A percentile compares a stretch with the other conserved stretches of the same genome.
Evolutionary conservation across 2,888 invertebrate genomes (phyloP).

Genomic region (Spatulosminthurus flaviceps): DNA sequence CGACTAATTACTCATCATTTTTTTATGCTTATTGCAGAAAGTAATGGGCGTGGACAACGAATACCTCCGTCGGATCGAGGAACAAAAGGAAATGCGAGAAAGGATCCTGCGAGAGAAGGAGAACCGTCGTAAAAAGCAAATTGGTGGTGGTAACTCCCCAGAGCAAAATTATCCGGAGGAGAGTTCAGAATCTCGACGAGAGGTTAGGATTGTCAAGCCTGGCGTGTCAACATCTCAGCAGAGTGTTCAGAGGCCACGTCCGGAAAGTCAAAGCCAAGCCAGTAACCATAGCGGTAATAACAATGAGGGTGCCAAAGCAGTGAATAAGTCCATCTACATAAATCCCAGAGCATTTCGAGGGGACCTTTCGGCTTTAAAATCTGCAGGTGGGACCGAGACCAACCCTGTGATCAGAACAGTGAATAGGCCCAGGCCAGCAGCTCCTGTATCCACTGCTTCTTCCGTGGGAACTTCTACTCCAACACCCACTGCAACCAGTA

Average conservation of each 20-base stretch:
- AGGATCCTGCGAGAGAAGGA: constrained; percentile 68
- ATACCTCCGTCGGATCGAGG: constrained; percentile 68
- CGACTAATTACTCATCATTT: no score
- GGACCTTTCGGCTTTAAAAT: constrained; percentile 51
- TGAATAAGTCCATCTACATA: constrained; percentile 52
- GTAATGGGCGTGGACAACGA: constrained; percentile 64
- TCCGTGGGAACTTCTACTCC: not conserved
- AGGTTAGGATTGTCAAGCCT: constrained; percentile 27
- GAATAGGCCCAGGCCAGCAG: not conserved
- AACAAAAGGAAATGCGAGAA: constrained; percentile 68
- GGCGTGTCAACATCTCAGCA: not conserved
- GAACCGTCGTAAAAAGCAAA: constrained; percentile 66
- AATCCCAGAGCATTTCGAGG: constrained; percentile 57
- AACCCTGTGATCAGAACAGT: not conserved
- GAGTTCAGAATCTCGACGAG: constrained; percentile 16
- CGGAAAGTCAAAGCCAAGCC: not conserved
- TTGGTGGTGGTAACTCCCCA: not conserved
- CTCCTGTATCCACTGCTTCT: not conserved
- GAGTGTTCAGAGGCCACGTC: not conserved
- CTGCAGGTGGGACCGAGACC: not conserved
- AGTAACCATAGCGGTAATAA: not conserved
- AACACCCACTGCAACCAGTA: not conserved
- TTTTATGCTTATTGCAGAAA: constrained; percentile 42
- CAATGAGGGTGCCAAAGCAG: not conserved
- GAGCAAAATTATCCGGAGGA: not conserved